phyloP scores from a whole-genome alignment of 1,140 invertebrate species.

The Aphelinus atriplicis region DNA sequence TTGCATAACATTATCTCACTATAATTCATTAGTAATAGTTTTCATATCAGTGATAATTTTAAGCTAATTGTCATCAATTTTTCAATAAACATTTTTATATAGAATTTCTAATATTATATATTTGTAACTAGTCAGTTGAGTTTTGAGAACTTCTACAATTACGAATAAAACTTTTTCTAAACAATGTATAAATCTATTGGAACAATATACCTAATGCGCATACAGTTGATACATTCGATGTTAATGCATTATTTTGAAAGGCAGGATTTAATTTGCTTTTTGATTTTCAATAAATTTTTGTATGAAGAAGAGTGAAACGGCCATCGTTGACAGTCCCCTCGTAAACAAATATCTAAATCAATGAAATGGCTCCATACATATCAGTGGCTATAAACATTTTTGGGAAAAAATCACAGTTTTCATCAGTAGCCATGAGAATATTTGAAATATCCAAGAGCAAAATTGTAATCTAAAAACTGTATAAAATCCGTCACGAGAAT shows the following conservation, averaged over 20 bases:
- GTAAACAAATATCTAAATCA: too few relatives aligned
- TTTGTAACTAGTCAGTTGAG: slow-evolving; percentile 2
- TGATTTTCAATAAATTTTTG: slow-evolving; percentile 3
- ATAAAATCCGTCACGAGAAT: background rate
- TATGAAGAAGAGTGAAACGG: background rate
- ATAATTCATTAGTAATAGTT: background rate
- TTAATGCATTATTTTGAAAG: too few relatives aligned
- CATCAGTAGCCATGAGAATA: background rate
- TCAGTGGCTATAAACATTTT: background rate
- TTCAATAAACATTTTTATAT: background rate
- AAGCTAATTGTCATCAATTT: background rate
- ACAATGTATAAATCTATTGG: slow-evolving; percentile 4
- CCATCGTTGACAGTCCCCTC: too few relatives aligned
- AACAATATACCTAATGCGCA: slow-evolving; percentile 12
- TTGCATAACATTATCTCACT: slow-evolving; percentile 7
- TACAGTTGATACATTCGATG: slow-evolving; percentile 10
- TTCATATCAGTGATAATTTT: background rate
- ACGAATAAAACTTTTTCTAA: slow-evolving; percentile 1
- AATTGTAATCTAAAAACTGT: slow-evolving; percentile 18
- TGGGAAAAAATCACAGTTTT: slow-evolving; percentile 12
- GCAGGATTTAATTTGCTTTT: slow-evolving; percentile 15
- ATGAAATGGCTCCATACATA: background rate
- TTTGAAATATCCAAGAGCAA: slow-evolving; percentile 2
- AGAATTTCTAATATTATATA: background rate
- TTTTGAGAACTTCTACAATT: background rate